Percentiles rank a stretch among this genome's conserved stretches.
phyloP scores from a whole-genome alignment of 1,140 invertebrate species.

The Ephestia elutella region DNA sequence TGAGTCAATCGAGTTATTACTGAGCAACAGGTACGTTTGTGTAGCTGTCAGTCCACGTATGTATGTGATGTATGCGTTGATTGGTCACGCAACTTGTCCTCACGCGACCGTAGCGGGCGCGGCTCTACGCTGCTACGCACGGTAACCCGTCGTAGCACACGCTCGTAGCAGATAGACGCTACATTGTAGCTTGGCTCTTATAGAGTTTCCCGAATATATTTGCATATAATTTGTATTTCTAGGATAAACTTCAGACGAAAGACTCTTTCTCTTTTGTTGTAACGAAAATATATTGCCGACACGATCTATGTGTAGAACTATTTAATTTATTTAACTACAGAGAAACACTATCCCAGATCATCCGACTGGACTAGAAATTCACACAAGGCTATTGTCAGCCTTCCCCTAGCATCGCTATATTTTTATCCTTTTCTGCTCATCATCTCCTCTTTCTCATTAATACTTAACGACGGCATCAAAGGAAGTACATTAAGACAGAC shows the following conservation, averaged over 20 bases:
- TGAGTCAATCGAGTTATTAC: background rate
- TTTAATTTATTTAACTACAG: no score
- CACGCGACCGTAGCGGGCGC: conserved; percentile 3
- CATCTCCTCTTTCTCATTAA: background rate
- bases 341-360: no score
- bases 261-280: no score
- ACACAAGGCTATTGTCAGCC: no score
- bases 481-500: background rate
- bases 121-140: background rate
- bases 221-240: no score
- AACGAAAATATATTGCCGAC: no score
- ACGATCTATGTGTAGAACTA: no score
- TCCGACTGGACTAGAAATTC: background rate
- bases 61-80: background rate
- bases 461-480: background rate
- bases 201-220: no score
- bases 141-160: background rate
- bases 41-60: background rate
- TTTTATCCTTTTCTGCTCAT: background rate
- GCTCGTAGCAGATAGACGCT: background rate
- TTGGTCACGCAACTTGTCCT: background rate
- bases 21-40: background rate
- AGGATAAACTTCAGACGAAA: no score
- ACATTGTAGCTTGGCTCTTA: background rate
- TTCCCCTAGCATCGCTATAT: background rate